Base-by-base conservation (phyloP, 2,888 invertebrate genomes). In the Idaea aversata region DNA sequence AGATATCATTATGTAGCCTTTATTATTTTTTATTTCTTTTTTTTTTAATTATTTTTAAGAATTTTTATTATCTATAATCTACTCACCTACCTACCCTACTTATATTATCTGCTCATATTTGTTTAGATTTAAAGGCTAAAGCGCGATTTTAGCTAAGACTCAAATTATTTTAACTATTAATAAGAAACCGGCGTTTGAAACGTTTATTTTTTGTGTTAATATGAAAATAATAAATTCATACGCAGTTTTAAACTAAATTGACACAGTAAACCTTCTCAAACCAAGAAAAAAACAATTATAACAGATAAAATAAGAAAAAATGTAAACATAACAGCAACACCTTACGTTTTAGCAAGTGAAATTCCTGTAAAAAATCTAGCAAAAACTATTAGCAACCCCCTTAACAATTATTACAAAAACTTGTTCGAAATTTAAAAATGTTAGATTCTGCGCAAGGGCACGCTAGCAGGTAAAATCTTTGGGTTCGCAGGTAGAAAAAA, bases 401-500 rank as follows among this genome's bases (percentile, higher is more conserved):
- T 86, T 82, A 82, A 61, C 63, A 68, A 80, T 62, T 68, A 69
- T 73, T 79, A 78, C 80, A 77, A 79, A 80, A 77, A 82, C 85
- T 84, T 77, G 67, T 79, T 83, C 72, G 62, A 81, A 80, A 79
- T 73, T 84, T 74, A 80, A 84, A 85, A 85, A 84, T 80, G 84
- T 80, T 84, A 77, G 85, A 88, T 82, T 90, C 91, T 91, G 91
- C 92, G 92, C 87, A 77, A 67, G 76, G 72, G 85, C 87, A 81
- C 73, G 70, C 75, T 73, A 68, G 70, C 92, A 91, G 91, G 91
- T 91, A 92, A 86, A 83, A 76, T 75, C 80, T 16, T 86, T 82
- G 77, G 88, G 90, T 88, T 90, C 83, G 89, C 92, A 92, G 92
- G 92, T 92, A 92, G 90, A 91, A 92, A 91, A 91, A 92, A 92